phyloP scores from a whole-genome alignment of 2,888 invertebrate species.

The Altica lythri region DNA sequence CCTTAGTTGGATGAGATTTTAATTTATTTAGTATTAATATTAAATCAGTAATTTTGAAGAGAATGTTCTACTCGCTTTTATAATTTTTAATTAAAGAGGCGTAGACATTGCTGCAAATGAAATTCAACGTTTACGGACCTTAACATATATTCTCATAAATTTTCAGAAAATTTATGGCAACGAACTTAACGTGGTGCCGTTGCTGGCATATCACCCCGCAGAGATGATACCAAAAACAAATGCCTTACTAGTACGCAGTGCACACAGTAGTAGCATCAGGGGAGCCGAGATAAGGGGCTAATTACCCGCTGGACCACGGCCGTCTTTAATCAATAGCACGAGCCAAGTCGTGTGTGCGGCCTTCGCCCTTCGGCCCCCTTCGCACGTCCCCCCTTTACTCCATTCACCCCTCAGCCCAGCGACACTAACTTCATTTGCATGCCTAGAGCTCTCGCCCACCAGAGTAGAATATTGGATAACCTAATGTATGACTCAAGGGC shows the following conservation, averaged over 20 bases:
- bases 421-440: conserved; percentile 60
- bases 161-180: conserved; percentile 7
- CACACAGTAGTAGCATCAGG: conserved; percentile 39
- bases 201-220: conserved; percentile 20
- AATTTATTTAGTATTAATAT: too few species aligned
- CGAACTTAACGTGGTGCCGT: conserved; percentile 20
- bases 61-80: too few species aligned
- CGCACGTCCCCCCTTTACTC: conserved; percentile 37
- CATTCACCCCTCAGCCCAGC: conserved; percentile 42
- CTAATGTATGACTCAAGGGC: conserved; percentile 54
- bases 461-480: conserved; percentile 59
- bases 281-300: conserved; percentile 54
- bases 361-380: conserved; percentile 34
- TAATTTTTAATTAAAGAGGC: background rate
- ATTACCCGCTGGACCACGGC: conserved; percentile 58
- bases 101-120: background rate
- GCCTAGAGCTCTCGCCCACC: conserved; percentile 58
- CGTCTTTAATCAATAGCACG: conserved; percentile 59
- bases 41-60: too few species aligned
- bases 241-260: conserved; percentile 35
- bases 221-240: conserved; percentile 32
- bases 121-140: background rate
- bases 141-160: conserved; percentile 19
- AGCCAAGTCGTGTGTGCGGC: conserved; percentile 51
- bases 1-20: too few species aligned